These are phyloP conservation scores for Triplophysa tibetana DNA, from an alignment of 2,113 vertebrate genomes.

Conservation along the genomic window DNA sequence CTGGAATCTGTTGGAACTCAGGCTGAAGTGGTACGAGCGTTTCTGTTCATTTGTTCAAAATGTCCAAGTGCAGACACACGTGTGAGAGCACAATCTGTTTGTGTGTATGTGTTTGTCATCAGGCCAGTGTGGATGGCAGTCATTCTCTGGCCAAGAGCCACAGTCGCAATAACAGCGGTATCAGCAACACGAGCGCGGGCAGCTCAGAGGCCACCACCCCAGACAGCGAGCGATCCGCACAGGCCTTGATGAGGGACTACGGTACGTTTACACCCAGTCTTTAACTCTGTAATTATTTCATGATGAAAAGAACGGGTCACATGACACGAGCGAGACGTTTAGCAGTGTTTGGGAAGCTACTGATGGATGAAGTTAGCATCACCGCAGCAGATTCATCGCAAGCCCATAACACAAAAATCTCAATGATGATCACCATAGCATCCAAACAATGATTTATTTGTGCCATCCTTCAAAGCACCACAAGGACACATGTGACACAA, in stretches of 20 bases:
- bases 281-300: too few relatives aligned
- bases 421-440: too few relatives aligned
- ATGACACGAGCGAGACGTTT: too few relatives aligned
- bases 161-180: slow-evolving; percentile 86
- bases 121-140: slow-evolving; percentile 57
- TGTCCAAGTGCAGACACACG: background rate
- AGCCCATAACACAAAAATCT: too few relatives aligned
- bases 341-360: too few relatives aligned
- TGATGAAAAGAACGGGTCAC: too few relatives aligned
- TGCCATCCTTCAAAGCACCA: too few relatives aligned
- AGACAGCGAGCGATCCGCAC: slow-evolving; percentile 85
- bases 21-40: slow-evolving; percentile 77
- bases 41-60: background rate
- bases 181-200: slow-evolving; percentile 83
- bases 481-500: too few relatives aligned
- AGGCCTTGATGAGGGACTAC: slow-evolving; percentile 85
- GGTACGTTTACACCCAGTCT: slow-evolving; percentile 62
- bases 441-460: too few relatives aligned
- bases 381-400: too few relatives aligned
- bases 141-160: slow-evolving; percentile 76
- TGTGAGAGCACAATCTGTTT: background rate
- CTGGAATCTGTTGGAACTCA: slow-evolving; percentile 82
- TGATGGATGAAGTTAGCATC: too few relatives aligned
- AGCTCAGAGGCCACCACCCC: slow-evolving; percentile 84
- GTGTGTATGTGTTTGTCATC: slow-evolving; percentile 1